phyloP scores from a whole-genome alignment of 2,797 vertebrate species.

The Podarcis lilfordi region DNA sequence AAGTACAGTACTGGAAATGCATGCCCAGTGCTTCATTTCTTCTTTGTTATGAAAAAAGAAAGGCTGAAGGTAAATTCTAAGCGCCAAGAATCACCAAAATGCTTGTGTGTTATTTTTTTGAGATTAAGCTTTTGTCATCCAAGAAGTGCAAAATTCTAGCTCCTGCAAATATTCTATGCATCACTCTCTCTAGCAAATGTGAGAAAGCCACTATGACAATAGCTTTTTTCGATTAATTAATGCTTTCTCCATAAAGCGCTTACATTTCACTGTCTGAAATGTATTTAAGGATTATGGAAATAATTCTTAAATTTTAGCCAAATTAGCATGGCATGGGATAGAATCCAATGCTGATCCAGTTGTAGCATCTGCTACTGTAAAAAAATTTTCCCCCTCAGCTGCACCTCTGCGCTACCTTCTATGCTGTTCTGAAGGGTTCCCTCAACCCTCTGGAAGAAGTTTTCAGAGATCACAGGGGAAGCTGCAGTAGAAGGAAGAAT shows the following conservation, averaged over 20 bases:
- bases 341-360: too few species aligned
- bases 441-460: too few species aligned
- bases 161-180: not conserved
- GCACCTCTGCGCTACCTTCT: too few species aligned
- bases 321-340: too few species aligned
- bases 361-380: too few species aligned
- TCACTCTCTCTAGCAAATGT: constrained; percentile 13
- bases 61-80: not conserved
- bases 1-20: not conserved
- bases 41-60: not conserved
- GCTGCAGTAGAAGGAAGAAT: too few species aligned
- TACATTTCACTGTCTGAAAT: too few species aligned
- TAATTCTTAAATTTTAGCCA: not conserved
- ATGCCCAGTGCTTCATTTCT: not conserved
- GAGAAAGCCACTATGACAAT: not conserved
- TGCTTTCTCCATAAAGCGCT: too few species aligned
- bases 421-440: too few species aligned
- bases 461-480: too few species aligned
- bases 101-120: not conserved
- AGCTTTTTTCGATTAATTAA: not conserved
- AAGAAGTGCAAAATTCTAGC: not conserved
- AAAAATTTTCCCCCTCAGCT: too few species aligned
- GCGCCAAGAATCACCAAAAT: not conserved
- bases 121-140: not conserved
- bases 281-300: not conserved